Conservation (phyloP, 1,140 invertebrate genomes). For the Sminthurides bifidus region DNA sequence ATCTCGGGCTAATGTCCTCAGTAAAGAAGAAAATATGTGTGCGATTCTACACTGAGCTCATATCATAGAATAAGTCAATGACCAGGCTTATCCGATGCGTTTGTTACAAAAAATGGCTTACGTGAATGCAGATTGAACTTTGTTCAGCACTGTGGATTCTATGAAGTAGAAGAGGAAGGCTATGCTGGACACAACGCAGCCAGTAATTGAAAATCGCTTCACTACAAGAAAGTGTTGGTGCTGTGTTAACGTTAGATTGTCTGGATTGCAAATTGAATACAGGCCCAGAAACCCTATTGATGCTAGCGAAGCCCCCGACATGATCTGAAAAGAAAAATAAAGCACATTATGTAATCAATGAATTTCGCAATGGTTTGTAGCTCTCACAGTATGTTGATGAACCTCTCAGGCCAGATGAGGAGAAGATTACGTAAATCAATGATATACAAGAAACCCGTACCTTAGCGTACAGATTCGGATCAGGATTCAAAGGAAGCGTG, state of each 20-base stretch:
- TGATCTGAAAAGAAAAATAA: conserved; percentile 12
- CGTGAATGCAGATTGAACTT: conserved; percentile 25
- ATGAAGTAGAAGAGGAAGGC: conserved; percentile 29
- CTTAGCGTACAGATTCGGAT: conserved; percentile 26
- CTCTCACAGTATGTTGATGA: too few relatives aligned
- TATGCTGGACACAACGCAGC: conserved; percentile 20
- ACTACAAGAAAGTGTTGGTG: conserved; percentile 26
- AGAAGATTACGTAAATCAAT: too few relatives aligned
- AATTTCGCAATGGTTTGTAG: too few relatives aligned
- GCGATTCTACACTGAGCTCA: too few relatives aligned
- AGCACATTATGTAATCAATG: background rate
- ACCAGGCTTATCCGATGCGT: too few relatives aligned
- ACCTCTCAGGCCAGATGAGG: too few relatives aligned
- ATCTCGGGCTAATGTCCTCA: too few relatives aligned
- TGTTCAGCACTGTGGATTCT: conserved; percentile 25
- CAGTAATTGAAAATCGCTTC: conserved; percentile 28
- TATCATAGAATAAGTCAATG: too few relatives aligned
- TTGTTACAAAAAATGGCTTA: background rate
- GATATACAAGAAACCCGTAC: conserved; percentile 5
- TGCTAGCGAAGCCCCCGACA: conserved; percentile 27
- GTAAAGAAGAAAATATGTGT: too few relatives aligned
- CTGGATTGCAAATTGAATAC: conserved; percentile 26
- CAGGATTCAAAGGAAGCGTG: conserved; percentile 21
- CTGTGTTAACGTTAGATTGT: conserved; percentile 24
- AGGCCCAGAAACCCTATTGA: conserved; percentile 29